phyloP scores from a whole-genome alignment of 2,888 invertebrate species.

The Scaptomyza parva region DNA sequence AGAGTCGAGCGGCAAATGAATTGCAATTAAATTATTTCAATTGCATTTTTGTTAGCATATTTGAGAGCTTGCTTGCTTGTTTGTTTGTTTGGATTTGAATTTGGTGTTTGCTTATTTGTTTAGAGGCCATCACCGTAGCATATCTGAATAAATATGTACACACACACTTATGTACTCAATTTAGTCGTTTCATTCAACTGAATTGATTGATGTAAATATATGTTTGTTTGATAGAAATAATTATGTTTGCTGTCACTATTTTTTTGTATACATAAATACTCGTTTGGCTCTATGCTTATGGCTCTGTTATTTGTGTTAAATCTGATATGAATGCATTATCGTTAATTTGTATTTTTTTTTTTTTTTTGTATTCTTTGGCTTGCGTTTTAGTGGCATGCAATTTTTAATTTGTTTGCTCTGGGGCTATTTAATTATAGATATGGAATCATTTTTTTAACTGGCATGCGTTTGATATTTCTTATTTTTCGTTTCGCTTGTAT shows the following conservation, averaged over 20 bases:
- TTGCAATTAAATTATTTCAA: conserved; percentile 76
- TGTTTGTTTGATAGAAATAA: conserved; percentile 51
- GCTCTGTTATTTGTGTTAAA: conserved; percentile 43
- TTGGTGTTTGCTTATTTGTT: conserved; percentile 31
- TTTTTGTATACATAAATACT: conserved; percentile 63
- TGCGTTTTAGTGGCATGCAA: conserved; percentile 37
- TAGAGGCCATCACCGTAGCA: conserved; percentile 15
- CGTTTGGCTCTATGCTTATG: conserved; percentile 36
- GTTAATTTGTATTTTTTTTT: conserved; percentile 33
- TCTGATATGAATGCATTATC: conserved; percentile 63
- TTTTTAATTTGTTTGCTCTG: conserved; percentile 3
- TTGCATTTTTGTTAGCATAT: conserved; percentile 58
- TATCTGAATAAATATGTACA: conserved; percentile 8
- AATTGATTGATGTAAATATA: conserved; percentile 68
- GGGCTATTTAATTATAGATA: conserved; percentile 10
- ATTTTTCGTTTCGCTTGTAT: conserved; percentile 41
- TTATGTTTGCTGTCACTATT: conserved; percentile 38
- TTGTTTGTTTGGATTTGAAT: conserved; percentile 18
- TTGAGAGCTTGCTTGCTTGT: conserved; percentile 26
- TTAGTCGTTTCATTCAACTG: conserved; percentile 57
- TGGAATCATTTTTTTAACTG: neutral
- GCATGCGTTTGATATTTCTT: conserved; percentile 41
- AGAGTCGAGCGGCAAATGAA: conserved; percentile 60
- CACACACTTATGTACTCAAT: conserved; percentile 32
- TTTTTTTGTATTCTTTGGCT: conserved; percentile 13